Percentiles rank a stretch among this genome's conserved stretches.
phyloP scores from a whole-genome alignment of 2,888 invertebrate genomes.

The Eristalis tenax region DNA sequence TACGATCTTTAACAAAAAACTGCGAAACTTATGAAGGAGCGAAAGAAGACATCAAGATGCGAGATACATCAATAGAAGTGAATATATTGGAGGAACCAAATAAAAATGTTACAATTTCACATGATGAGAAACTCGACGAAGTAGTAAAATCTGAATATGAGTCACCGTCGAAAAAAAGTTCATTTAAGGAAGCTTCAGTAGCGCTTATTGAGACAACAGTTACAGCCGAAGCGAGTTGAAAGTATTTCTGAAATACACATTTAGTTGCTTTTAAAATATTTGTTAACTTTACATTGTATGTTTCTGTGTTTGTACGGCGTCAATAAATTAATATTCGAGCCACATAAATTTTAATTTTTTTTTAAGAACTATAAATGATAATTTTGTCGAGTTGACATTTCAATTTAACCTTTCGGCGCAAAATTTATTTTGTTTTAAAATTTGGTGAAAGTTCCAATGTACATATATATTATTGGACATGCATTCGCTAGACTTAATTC shows the following conservation, averaged over 20 bases:
- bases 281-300: conserved; percentile 10
- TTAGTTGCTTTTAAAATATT: conserved; percentile 15
- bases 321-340: conserved; percentile 39
- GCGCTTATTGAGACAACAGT: conserved; percentile 26
- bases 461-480: no score
- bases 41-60: conserved; percentile 32
- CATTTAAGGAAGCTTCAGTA: not conserved
- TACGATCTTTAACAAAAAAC: conserved; percentile 13
- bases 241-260: conserved; percentile 1
- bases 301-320: conserved; percentile 41
- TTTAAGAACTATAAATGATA: no score
- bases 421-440: no score
- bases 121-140: conserved; percentile 49
- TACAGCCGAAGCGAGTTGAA: conserved; percentile 32
- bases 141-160: conserved; percentile 17
- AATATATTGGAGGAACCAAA: conserved; percentile 61
- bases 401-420: no score
- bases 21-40: not conserved
- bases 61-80: conserved; percentile 45
- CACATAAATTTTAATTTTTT: not conserved
- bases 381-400: no score
- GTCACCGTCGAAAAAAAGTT: conserved; percentile 9
- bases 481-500: no score
- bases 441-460: no score
- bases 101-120: conserved; percentile 67